phyloP scores from a whole-genome alignment of 2,888 invertebrate species.

The Sisyra terminalis region DNA sequence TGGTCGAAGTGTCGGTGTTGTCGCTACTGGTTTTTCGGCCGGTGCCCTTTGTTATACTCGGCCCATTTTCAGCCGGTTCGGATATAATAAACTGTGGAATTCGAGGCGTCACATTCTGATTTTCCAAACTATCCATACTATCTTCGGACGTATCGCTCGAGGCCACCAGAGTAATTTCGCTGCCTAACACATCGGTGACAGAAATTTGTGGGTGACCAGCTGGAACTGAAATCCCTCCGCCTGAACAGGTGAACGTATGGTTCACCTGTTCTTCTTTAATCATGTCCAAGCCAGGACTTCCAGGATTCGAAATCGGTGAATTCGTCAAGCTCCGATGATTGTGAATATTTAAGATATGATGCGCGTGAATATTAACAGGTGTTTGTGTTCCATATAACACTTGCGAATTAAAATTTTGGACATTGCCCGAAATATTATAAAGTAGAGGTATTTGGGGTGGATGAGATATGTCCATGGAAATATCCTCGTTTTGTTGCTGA shows the following conservation, averaged over 20 bases:
- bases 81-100: conserved; percentile 52
- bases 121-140: conserved; percentile 50
- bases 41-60: conserved; percentile 66
- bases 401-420: conserved; percentile 17
- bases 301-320: conserved; percentile 43
- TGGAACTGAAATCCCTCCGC: neutral
- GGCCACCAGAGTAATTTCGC: conserved; percentile 62
- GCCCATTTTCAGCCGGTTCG: conserved; percentile 55
- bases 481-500: conserved; percentile 3
- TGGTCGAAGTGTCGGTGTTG: conserved; percentile 3
- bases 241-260: conserved; percentile 17
- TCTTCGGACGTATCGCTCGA: conserved; percentile 56
- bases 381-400: conserved; percentile 9
- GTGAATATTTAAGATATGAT: conserved; percentile 27
- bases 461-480: conserved; percentile 5
- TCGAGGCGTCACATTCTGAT: conserved; percentile 26
- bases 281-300: conserved; percentile 56
- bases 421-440: conserved; percentile 10
- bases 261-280: conserved; percentile 57
- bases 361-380: conserved; percentile 17
- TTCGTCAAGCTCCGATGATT: conserved; percentile 39
- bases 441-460: conserved; percentile 18
- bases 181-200: conserved; percentile 79
- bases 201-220: conserved; percentile 67
- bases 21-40: conserved; percentile 27